These are phyloP conservation scores for Hydriomena furcata DNA, from an alignment of 2,888 invertebrate genomes.

Conservation along the genomic window DNA sequence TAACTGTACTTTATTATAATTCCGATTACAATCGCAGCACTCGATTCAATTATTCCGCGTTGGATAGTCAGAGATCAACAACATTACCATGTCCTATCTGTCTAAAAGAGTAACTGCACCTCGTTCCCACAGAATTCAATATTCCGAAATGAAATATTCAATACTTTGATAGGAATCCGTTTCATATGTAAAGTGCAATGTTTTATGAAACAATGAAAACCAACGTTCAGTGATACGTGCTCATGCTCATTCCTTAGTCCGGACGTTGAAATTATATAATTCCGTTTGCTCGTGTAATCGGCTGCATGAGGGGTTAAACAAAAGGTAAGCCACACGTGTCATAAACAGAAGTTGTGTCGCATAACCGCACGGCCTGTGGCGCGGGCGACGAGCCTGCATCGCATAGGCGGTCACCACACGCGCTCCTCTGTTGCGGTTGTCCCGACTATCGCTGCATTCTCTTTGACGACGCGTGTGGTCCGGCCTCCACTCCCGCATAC, in stretches of 20 bases:
- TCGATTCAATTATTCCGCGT: slow-evolving; percentile 43
- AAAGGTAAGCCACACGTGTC: slow-evolving; percentile 40
- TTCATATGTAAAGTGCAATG: slow-evolving; percentile 54
- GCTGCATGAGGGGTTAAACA: slow-evolving; percentile 23
- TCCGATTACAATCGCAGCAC: slow-evolving; percentile 42
- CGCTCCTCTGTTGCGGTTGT: slow-evolving; percentile 56
- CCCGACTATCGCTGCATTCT: slow-evolving; percentile 39
- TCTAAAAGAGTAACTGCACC: slow-evolving; percentile 37
- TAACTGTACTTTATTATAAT: slow-evolving; percentile 28
- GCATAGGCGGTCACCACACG: slow-evolving; percentile 43
- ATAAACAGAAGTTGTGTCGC: slow-evolving; percentile 46
- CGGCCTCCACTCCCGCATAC: slow-evolving; percentile 37
- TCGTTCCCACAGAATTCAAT: slow-evolving; percentile 53
- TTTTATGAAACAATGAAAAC: slow-evolving; percentile 45
- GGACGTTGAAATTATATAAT: slow-evolving; percentile 15
- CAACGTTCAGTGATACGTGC: slow-evolving; percentile 12
- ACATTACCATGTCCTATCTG: slow-evolving; percentile 24
- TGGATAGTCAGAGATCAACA: slow-evolving; percentile 19
- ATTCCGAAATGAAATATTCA: slow-evolving; percentile 69
- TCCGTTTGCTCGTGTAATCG: slow-evolving; percentile 16
- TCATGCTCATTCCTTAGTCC: slow-evolving; percentile 6
- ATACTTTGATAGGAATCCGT: slow-evolving; percentile 53
- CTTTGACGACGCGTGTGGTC: slow-evolving; percentile 56
- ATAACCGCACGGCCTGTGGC: slow-evolving; percentile 42
- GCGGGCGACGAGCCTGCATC: slow-evolving; percentile 44